Evolutionary conservation across 2,797 vertebrate species (phyloP).

Genomic region (Tokudaia tokunoshimensis): DNA sequence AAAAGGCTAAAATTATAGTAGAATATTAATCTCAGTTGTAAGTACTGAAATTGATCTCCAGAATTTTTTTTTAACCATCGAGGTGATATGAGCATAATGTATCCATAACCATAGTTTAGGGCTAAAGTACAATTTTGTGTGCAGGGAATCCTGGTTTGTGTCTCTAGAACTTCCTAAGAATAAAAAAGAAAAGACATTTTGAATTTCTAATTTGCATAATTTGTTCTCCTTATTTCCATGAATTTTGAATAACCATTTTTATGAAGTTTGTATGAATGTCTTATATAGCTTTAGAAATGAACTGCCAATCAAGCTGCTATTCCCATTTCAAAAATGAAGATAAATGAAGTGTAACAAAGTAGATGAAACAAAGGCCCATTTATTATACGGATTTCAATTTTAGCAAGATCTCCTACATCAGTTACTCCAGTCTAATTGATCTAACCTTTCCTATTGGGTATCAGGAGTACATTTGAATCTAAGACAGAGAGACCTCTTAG

Average conservation of each 20-base stretch:
- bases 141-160: neutral
- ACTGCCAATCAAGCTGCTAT: conserved; percentile 43
- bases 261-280: conserved; percentile 7
- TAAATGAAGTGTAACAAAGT: conserved; percentile 44
- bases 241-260: conserved; percentile 50
- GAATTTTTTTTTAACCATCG: neutral
- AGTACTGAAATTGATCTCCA: neutral
- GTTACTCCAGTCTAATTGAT: conserved; percentile 50
- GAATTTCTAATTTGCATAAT: conserved; percentile 53
- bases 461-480: neutral
- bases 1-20: conserved; percentile 18
- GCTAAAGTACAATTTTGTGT: neutral
- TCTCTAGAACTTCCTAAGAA: neutral
- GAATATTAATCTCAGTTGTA: conserved; percentile 10
- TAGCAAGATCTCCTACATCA: conserved; percentile 44
- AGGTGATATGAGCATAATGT: neutral
- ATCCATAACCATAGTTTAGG: neutral
- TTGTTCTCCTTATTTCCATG: conserved; percentile 23
- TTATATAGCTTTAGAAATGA: conserved; percentile 34
- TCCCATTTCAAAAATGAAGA: conserved; percentile 67
- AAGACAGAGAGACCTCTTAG: conserved; percentile 22
- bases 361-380: conserved; percentile 52
- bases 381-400: conserved; percentile 64
- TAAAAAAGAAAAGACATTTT: neutral
- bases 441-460: conserved; percentile 62